These are phyloP conservation scores for Musca domestica DNA, from an alignment of 1,140 invertebrate species.

Conservation along the genomic window DNA sequence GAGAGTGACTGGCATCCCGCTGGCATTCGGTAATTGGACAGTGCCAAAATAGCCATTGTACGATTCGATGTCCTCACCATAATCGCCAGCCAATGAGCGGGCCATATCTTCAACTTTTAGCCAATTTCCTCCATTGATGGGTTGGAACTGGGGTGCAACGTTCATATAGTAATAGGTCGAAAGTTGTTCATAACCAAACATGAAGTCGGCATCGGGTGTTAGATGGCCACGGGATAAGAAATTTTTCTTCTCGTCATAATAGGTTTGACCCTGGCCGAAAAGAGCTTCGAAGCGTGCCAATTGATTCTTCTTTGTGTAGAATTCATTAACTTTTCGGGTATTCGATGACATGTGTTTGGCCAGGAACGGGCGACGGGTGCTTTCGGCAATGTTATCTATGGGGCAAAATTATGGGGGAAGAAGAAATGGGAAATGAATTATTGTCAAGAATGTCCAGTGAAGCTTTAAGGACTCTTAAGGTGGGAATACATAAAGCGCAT, in stretches of 20 bases:
- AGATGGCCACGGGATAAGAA: slow-evolving; percentile 58
- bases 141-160: slow-evolving; percentile 58
- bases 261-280: slow-evolving; percentile 42
- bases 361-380: slow-evolving; percentile 40
- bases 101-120: slow-evolving; percentile 51
- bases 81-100: slow-evolving; percentile 37
- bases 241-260: slow-evolving; percentile 44
- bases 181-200: slow-evolving; percentile 54
- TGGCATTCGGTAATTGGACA: slow-evolving; percentile 41
- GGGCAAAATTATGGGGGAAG: neutral
- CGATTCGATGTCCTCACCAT: slow-evolving; percentile 40
- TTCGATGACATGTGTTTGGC: slow-evolving; percentile 32
- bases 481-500: too few relatives aligned
- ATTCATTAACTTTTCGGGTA: slow-evolving; percentile 29
- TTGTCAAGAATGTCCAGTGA: too few relatives aligned
- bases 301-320: slow-evolving; percentile 44
- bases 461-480: too few relatives aligned
- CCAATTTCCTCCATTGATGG: slow-evolving; percentile 57
- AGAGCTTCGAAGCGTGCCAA: slow-evolving; percentile 43
- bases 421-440: too few relatives aligned
- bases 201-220: slow-evolving; percentile 58
- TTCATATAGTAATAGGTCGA: slow-evolving; percentile 59
- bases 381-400: slow-evolving; percentile 40
- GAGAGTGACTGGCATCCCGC: slow-evolving; percentile 35
- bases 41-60: slow-evolving; percentile 52